Base-by-base conservation (phyloP, 2,888 invertebrate species). In the Bombylius discolor region DNA sequence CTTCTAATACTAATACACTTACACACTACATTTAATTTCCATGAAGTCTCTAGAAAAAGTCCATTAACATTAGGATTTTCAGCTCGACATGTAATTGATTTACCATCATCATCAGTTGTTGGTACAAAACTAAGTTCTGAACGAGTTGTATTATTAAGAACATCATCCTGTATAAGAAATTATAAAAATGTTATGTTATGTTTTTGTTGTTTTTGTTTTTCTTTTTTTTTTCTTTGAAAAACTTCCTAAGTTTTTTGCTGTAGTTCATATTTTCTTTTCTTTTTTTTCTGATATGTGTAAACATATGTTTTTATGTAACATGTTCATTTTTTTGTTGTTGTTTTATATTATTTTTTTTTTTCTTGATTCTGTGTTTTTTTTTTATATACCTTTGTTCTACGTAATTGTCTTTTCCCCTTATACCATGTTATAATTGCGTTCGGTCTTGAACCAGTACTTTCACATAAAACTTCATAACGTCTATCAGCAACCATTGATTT, bases 1-100 rank as follows among this genome's bases (percentile, higher is more conserved):
- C 78, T 23, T 23, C 23, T 23, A 23, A 23, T 23, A 23, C 23
- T 23, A 23, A 23, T 23, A 23, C 23, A 89, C 92, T 89, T 76
- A 92, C 92, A 92, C 64, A 91, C 90, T 67, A 93, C 90, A 76
- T 85, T 85, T 72, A 92, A 85, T 70, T 84, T 86, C 89, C 89
- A 91, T 55, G 87, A 83, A 64, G 88, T 85, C 75, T 92, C 92
- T 65, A 89, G 77, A 71, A 79, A 84, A 64, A 89, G 83, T 53
- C 88, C 84, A 60, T 87, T 88, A 66, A 90, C 88, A 78, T 88
- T 89, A 60, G 91, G 90, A 80, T 93, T 93, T 78, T 92, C 91
- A 11, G 91, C 89, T 67, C 90, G 81, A 76, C 93, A 93, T 59
- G 86, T 87, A 77, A 93, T 84, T 65, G 84, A 81, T 78, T 90